Conservation (phyloP, 2,888 invertebrate species). For the Tetheella fluctuosa region DNA sequence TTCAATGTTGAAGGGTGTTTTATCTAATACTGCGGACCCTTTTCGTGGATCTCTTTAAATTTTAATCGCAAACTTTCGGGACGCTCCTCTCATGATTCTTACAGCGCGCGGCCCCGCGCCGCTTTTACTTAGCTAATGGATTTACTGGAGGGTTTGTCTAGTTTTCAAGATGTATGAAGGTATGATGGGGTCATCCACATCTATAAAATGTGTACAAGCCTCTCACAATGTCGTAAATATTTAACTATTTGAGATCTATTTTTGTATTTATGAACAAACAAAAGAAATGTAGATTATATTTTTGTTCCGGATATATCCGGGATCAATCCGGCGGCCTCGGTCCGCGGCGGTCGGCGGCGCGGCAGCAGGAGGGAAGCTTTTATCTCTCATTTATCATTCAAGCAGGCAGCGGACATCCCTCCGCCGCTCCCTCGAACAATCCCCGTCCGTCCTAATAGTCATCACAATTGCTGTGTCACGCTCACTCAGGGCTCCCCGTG, state of each 20-base stretch:
- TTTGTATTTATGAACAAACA: not conserved
- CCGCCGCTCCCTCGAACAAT: not conserved
- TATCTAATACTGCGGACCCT: slow-evolving; percentile 36
- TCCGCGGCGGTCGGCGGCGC: slow-evolving; percentile 17
- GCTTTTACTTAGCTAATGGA: slow-evolving; percentile 14
- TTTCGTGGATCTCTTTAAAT: slow-evolving; percentile 39
- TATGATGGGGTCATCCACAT: not conserved
- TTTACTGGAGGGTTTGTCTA: slow-evolving; percentile 5
- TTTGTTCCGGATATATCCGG: slow-evolving; percentile 28
- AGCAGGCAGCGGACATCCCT: slow-evolving; percentile 9
- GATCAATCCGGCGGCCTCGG: slow-evolving; percentile 14
- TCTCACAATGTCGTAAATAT: not conserved
- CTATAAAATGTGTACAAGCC: not conserved
- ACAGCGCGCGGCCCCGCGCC: slow-evolving; percentile 1
- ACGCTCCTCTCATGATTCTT: slow-evolving; percentile 22
- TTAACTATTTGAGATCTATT: not conserved
- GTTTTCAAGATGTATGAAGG: slow-evolving; percentile 1
- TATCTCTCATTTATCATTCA: slow-evolving; percentile 56
- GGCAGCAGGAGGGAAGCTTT: slow-evolving; percentile 36
- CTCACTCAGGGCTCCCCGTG: not conserved
- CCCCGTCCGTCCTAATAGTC: not conserved
- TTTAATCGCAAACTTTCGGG: slow-evolving; percentile 43
- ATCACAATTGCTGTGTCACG: not conserved
- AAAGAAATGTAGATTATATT: too few relatives aligned
- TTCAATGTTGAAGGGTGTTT: slow-evolving; percentile 37